A percentile compares a stretch with the other conserved stretches of the same genome.
These are phyloP conservation scores for Australoheros scitulus DNA, from an alignment of 2,113 vertebrate species.

Conservation along the genomic window DNA sequence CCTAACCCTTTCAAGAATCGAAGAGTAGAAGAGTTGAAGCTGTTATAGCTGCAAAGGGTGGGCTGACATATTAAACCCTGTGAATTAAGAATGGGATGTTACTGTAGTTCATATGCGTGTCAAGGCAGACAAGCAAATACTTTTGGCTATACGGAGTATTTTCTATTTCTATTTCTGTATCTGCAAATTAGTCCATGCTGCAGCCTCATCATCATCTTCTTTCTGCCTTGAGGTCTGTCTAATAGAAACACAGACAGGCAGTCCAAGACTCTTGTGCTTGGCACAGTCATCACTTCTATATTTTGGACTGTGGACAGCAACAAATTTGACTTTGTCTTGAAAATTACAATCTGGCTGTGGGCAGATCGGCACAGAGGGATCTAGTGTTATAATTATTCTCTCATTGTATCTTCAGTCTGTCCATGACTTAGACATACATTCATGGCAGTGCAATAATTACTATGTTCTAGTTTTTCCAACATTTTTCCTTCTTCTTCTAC, in stretches of 20 bases:
- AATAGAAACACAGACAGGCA: slow-evolving; percentile 12
- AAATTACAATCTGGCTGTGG: background rate
- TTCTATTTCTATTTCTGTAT: background rate
- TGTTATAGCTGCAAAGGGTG: too few species aligned
- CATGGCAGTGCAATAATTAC: background rate
- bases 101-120: too few species aligned
- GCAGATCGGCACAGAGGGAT: background rate
- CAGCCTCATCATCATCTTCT: slow-evolving; percentile 15
- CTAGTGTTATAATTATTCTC: background rate
- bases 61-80: too few species aligned
- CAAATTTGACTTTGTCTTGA: background rate
- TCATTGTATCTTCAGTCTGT: background rate
- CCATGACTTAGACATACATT: background rate
- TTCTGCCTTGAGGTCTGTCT: slow-evolving; percentile 21
- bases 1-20: too few species aligned
- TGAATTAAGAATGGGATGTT: too few species aligned
- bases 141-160: background rate
- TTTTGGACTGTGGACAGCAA: background rate
- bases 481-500: background rate
- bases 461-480: background rate
- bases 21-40: too few species aligned
- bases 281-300: background rate
- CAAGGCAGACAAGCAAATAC: too few species aligned
- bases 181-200: background rate
- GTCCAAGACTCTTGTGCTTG: background rate